phyloP scores from a whole-genome alignment of 2,113 vertebrate species.

The Cathartes aura region DNA sequence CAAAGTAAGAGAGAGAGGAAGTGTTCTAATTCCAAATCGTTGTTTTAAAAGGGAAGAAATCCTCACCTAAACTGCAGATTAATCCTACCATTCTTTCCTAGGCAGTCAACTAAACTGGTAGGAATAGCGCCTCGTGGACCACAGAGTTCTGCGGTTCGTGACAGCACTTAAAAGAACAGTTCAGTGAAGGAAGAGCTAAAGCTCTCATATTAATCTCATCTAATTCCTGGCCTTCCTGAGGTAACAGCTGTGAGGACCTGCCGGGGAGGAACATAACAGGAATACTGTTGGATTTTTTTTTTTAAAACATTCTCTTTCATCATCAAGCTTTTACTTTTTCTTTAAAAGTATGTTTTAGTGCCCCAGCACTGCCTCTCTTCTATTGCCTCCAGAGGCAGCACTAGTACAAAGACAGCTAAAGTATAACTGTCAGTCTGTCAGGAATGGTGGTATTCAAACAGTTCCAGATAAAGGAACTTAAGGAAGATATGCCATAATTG shows the following conservation, averaged over 20 bases:
- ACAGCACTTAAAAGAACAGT: not conserved
- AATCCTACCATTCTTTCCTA: not conserved
- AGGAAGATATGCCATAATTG: not conserved
- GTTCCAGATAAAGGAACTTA: not conserved
- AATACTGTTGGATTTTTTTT: not conserved
- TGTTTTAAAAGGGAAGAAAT: not conserved
- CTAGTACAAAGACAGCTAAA: not conserved
- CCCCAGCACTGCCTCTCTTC: not conserved
- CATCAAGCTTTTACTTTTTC: not conserved
- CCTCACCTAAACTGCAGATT: not conserved
- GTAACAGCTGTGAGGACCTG: not conserved
- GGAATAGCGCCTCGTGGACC: not conserved
- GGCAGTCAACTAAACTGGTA: not conserved
- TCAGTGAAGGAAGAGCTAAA: not conserved
- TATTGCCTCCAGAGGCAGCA: not conserved
- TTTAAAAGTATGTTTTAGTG: not conserved
- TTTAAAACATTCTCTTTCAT: not conserved
- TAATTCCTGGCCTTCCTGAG: not conserved
- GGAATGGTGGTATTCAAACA: not conserved
- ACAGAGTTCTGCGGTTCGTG: rapidly evolving
- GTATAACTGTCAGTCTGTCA: not conserved
- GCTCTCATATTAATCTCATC: not conserved
- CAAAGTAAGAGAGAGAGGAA: not conserved
- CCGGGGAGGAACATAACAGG: not conserved
- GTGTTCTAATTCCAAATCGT: not conserved